phyloP scores from a whole-genome alignment of 2,888 invertebrate species.

The Arrhopalites spinosus region DNA sequence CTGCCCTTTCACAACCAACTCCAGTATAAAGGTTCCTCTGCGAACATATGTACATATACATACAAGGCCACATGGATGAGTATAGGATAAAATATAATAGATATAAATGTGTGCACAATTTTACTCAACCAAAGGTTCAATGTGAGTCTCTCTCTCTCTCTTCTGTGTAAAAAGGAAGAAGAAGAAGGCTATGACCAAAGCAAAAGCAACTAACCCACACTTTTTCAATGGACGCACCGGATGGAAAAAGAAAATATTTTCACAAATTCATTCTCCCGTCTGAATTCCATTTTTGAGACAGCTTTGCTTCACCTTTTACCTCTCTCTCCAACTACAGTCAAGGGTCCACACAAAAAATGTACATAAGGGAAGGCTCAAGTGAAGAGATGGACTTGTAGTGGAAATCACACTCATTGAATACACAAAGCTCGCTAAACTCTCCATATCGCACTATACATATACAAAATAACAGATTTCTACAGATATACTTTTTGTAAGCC shows the following conservation, averaged over 20 bases:
- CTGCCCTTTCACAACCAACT: slow-evolving; percentile 30
- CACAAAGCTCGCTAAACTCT: background rate
- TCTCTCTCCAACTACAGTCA: background rate
- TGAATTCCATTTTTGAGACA: slow-evolving; percentile 20
- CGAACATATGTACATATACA: background rate
- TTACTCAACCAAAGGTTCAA: slow-evolving; percentile 2
- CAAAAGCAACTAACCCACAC: slow-evolving; percentile 29
- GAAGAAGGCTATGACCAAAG: slow-evolving; percentile 23
- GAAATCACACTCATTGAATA: background rate
- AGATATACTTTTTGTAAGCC: background rate
- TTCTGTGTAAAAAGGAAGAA: background rate
- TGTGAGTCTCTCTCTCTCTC: background rate
- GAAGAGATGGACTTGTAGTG: background rate
- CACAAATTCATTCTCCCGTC: slow-evolving; percentile 36
- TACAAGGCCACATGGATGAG: background rate
- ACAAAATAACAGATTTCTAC: background rate
- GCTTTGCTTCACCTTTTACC: slow-evolving; percentile 18
- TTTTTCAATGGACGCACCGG: slow-evolving; percentile 35
- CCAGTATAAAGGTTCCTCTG: background rate
- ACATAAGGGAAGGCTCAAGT: background rate
- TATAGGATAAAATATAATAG: background rate
- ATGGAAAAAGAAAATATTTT: slow-evolving; percentile 43
- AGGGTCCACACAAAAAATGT: background rate
- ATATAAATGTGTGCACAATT: slow-evolving; percentile 17
- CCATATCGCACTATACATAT: background rate